A percentile compares a stretch with the other conserved stretches of the same genome.
These are phyloP conservation scores for Vireo altiloquus DNA, from an alignment of 2,113 vertebrate genomes.

Conservation along the genomic window DNA sequence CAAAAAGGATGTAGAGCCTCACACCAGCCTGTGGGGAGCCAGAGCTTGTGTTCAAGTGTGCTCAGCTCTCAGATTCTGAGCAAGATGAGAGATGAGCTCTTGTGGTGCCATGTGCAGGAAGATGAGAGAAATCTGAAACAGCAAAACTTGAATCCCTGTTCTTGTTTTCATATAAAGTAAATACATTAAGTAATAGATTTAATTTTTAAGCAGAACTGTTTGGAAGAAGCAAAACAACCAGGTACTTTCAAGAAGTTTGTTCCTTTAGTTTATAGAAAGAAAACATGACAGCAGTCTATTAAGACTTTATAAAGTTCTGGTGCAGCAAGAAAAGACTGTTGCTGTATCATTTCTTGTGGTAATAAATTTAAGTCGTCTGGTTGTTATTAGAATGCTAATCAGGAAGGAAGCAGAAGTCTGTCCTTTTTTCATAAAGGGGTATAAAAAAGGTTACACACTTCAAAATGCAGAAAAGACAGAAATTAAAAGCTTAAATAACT, in stretches of 20 bases:
- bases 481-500: constrained; percentile 66
- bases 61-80: neutral
- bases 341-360: neutral
- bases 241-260: neutral
- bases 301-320: constrained; percentile 37
- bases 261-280: neutral
- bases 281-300: constrained; percentile 18
- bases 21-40: fast-evolving
- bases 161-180: neutral
- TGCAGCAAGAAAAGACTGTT: neutral
- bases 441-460: constrained; percentile 47
- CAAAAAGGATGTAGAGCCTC: neutral
- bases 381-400: constrained; percentile 64
- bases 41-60: neutral
- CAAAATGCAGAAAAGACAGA: constrained; percentile 63
- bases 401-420: constrained; percentile 73
- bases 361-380: constrained; percentile 46
- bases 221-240: neutral
- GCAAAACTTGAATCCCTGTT: neutral
- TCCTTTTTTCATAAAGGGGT: constrained; percentile 76
- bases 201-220: neutral
- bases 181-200: neutral
- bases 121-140: neutral
- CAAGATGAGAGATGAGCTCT: neutral
- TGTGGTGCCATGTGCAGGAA: neutral